Evolutionary conservation across 2,888 invertebrate genomes (phyloP), one percentile per base, ranked within the genome.

Genomic region (Scaptomyza polygonia): DNA sequence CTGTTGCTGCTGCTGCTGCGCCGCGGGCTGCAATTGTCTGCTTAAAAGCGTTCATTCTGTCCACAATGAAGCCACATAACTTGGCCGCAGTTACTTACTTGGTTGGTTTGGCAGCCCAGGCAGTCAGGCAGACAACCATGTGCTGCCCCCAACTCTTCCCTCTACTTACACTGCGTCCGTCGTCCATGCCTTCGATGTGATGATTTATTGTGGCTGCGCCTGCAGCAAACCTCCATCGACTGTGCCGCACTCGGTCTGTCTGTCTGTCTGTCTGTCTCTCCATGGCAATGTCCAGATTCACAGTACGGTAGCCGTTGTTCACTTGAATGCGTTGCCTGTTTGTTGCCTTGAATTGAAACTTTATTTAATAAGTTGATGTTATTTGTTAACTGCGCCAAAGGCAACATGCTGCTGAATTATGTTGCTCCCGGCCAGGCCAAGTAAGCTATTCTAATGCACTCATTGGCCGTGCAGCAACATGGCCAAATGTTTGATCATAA

Each of bases 1-100:
- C 63, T 59, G 59, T 29, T 57, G 59, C 67, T 54, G 72, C 54
- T 83, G 80, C 77, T 85, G 75, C 72, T 74, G 81, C 89, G 88
- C 88, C 88, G 88, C 88, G 85, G 90, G 89, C 89, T 88, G 86
- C 89, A 89, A 89, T 90, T 90, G 90, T 89, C 89, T 89, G 77
- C 89, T 86, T 90, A 89, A 90, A 86, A 85, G 86, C 85, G 86
- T 69, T 85, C 85, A 85, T 85, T 85, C 86, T 85, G 85, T 88
- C 88, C 84, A 84, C 85, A 88, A 86, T 88, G 86, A 88, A 85
- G 88, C 86, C 86, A 86, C 88, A 85, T 86, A 88, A 84, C 84
- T 85, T 87, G 86, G 80, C 83, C 70, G 74, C 84, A 79, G 82
- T 78, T 86, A 79, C 48, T 48, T 48, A 48, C 48, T 48, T 48